These are phyloP conservation scores for Catharus fuscescens DNA, from an alignment of 2,113 vertebrate genomes.

Conservation along the genomic window DNA sequence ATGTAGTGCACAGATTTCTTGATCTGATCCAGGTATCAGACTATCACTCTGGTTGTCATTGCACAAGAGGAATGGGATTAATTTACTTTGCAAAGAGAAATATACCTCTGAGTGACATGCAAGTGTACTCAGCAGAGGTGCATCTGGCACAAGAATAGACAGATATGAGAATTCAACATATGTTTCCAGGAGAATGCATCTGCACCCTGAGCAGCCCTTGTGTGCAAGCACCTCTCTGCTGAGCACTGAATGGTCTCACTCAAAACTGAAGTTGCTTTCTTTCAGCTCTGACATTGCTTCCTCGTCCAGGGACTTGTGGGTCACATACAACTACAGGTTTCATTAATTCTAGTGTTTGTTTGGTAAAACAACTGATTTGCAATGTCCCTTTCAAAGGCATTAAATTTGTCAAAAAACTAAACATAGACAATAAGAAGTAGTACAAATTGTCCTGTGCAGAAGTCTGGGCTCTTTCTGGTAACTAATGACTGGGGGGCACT, in stretches of 20 bases:
- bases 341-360: background rate
- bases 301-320: background rate
- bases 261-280: background rate
- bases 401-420: background rate
- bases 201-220: rapidly evolving
- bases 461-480: background rate
- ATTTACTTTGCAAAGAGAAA: background rate
- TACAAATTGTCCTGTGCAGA: background rate
- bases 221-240: background rate
- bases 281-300: background rate
- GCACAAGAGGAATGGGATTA: background rate
- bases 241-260: background rate
- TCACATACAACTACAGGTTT: background rate
- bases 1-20: background rate
- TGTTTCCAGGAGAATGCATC: background rate
- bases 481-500: background rate
- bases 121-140: background rate
- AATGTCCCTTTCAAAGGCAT: background rate
- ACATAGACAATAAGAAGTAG: background rate
- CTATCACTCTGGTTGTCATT: background rate
- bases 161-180: background rate
- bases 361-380: background rate
- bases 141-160: background rate
- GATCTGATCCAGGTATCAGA: background rate
- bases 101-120: background rate